These are phyloP conservation scores for Chaetoderma sp. DNA, from an alignment of 2,888 invertebrate species.

Conservation along the genomic window DNA sequence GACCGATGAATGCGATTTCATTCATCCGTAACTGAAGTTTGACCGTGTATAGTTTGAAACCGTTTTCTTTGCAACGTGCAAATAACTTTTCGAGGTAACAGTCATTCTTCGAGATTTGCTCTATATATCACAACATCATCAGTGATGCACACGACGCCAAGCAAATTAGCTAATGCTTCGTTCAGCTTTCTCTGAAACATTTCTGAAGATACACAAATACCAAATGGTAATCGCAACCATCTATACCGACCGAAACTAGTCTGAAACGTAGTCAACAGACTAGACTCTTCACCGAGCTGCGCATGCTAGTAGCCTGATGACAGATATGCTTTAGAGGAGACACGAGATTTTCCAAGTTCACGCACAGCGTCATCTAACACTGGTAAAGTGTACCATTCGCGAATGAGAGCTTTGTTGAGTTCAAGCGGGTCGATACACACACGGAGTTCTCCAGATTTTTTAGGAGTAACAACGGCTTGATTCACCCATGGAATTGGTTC, in stretches of 20 bases:
- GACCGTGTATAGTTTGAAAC: conserved; percentile 28
- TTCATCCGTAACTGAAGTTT: conserved; percentile 19
- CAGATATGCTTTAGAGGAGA: conserved; percentile 35
- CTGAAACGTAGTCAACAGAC: conserved; percentile 33
- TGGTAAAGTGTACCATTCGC: conserved; percentile 31
- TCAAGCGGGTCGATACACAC: conserved; percentile 12
- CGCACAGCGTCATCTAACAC: conserved; percentile 34
- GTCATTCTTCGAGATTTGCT: conserved; percentile 5
- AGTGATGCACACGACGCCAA: conserved; percentile 32
- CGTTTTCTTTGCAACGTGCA: conserved; percentile 21
- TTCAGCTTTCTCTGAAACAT: conserved; percentile 36
- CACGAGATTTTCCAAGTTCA: conserved; percentile 24
- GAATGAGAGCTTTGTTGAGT: conserved; percentile 22
- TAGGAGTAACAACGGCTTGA: conserved; percentile 23
- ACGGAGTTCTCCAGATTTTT: conserved; percentile 25
- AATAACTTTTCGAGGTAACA: no score
- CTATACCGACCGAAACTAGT: conserved; percentile 30
- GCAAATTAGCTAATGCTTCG: conserved; percentile 27
- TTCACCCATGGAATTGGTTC: conserved; percentile 37
- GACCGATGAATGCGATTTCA: conserved; percentile 29
- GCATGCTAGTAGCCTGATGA: conserved; percentile 35
- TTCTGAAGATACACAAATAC: conserved; percentile 30
- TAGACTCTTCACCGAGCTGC: conserved; percentile 30
- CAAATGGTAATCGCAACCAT: conserved; percentile 36
- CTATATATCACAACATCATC: conserved; percentile 37